Evolutionary conservation across 1,140 invertebrate genomes (phyloP), one percentile per base, ranked within the genome.

Genomic region (Camponotus vicinus): DNA sequence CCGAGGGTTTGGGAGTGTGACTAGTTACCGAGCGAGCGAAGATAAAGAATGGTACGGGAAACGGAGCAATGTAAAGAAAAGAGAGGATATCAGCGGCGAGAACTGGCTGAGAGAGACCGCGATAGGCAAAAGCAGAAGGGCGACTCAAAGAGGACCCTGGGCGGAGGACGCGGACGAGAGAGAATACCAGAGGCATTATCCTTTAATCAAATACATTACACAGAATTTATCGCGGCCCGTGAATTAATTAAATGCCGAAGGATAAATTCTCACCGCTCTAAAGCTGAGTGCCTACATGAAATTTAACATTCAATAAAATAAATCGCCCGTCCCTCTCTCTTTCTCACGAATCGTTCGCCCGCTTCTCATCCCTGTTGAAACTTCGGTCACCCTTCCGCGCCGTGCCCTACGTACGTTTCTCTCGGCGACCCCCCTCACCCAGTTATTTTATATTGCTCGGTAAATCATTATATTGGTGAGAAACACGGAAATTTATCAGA

Each of bases 171-270:
- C 75, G 49, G 86, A 76, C 37, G 86, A 66, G 59, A 63, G 83
- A 69, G 88, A 93, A 92, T 91, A 92, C 92, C 92, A 88, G 90
- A 92, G 92, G 94, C 93, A 95, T 95, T 95, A 95, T 95, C 94
- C 94, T 94, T 94, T 95, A 95, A 95, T 95, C 94, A 95, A 95
- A 95, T 94, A 94, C 94, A 95, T 95, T 95, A 95, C 92, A 89
- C 92, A 94, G 94, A 95, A 95, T 95, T 95, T 95, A 95, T 95
- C 93, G 94, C 92, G 91, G 91, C 90, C 92, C 91, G 93, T 92
- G 93, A 94, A 95, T 94, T 95, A 95, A 95, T 95, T 95, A 95
- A 95, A 95, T 94, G 94, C 94, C 94, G 92, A 95, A 95, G 94
- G 93, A 94, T 94, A 93, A 94, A 95, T 95, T 94, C 93, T 94